Percentiles rank a stretch among this genome's conserved stretches.
Conservation (phyloP, 2,797 vertebrate species). For the Rhinatrema bivittatum region DNA sequence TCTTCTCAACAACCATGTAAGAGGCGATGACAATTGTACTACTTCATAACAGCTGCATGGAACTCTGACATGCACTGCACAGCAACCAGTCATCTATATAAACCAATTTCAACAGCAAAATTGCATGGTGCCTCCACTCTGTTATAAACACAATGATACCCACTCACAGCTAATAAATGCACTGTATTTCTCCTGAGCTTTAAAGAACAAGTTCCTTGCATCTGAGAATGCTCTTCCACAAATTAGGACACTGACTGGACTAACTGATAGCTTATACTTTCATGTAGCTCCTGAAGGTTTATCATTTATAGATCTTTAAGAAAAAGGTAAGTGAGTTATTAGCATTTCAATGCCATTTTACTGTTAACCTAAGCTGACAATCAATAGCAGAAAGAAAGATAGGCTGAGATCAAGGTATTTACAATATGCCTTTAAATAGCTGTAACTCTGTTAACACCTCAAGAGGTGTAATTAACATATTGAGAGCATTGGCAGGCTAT, state of each 20-base stretch:
- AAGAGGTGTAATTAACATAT: too few species aligned
- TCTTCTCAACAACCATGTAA: constrained; percentile 73
- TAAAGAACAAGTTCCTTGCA: constrained; percentile 35
- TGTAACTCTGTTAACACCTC: too few species aligned
- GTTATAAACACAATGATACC: constrained; percentile 68
- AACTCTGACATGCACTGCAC: constrained; percentile 79
- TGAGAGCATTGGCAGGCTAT: too few species aligned
- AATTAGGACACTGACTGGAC: constrained; percentile 6
- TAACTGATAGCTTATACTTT: too few species aligned
- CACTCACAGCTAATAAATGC: constrained; percentile 70
- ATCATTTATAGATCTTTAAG: constrained; percentile 23
- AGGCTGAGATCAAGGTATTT: too few species aligned
- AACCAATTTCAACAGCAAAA: constrained; percentile 81
- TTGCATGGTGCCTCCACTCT: constrained; percentile 73
- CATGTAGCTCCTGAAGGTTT: constrained; percentile 16
- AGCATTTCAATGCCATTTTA: too few species aligned
- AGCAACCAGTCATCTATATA: constrained; percentile 83
- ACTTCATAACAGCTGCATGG: constrained; percentile 67
- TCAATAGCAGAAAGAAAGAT: too few species aligned
- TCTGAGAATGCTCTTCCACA: constrained; percentile 9
- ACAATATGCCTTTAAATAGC: too few species aligned
- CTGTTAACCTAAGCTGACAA: too few species aligned
- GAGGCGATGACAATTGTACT: constrained; percentile 70
- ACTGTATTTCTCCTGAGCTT: constrained; percentile 52
- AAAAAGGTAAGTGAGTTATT: constrained; percentile 10